Evolutionary conservation across 2,888 invertebrate genomes (phyloP).

Genomic region (Tipula confusa): DNA sequence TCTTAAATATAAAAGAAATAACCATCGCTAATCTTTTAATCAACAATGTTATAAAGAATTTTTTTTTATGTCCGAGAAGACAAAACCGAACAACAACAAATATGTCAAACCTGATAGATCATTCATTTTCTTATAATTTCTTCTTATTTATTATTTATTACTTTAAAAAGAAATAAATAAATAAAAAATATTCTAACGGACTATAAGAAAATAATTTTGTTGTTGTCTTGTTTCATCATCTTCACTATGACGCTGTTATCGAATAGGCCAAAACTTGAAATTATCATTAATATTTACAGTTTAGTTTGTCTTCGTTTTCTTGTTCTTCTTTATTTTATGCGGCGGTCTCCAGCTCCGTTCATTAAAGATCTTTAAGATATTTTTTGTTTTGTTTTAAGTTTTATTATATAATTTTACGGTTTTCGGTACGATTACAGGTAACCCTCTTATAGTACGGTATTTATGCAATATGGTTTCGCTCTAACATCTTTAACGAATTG

Average conservation of each 20-base stretch:
- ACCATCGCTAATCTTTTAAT: conserved; percentile 12
- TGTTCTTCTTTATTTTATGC: neutral
- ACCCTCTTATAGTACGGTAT: no score
- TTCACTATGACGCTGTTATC: neutral
- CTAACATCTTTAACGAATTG: no score
- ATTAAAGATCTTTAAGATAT: neutral
- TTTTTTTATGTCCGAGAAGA: neutral
- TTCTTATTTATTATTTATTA: neutral
- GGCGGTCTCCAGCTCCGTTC: neutral
- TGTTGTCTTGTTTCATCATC: neutral
- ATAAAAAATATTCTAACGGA: conserved; percentile 12
- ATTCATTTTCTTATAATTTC: neutral
- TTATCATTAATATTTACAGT: conserved; percentile 3
- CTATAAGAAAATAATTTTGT: neutral
- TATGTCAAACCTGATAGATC: conserved; percentile 17
- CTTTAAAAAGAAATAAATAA: no score
- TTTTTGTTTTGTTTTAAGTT: neutral
- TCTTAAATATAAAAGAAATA: neutral
- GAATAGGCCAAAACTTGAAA: neutral
- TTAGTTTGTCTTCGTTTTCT: neutral
- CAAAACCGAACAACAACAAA: neutral
- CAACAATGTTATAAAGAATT: neutral
- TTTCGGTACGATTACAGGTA: neutral
- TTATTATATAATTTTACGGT: neutral
- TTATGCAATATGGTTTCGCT: no score